phyloP scores from a whole-genome alignment of 1,140 invertebrate genomes.

The Holotrichia oblita region DNA sequence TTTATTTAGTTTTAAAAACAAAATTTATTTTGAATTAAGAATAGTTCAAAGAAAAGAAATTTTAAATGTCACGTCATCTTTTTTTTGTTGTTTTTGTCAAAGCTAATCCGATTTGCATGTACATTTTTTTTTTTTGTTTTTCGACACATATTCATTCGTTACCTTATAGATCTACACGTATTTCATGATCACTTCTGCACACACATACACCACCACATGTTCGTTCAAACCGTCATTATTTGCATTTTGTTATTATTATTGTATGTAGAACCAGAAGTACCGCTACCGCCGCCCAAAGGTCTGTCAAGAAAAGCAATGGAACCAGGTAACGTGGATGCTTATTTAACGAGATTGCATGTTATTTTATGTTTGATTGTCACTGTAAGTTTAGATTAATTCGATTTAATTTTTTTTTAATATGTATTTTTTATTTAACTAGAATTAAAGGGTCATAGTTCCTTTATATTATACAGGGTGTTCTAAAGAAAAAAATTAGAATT shows the following conservation, averaged over 20 bases:
- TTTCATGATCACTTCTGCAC: too few relatives aligned
- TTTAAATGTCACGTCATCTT: too few relatives aligned
- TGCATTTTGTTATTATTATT: constrained; percentile 5
- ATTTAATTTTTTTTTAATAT: not conserved
- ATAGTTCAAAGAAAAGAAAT: too few relatives aligned
- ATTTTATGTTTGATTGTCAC: too few relatives aligned
- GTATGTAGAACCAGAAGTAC: constrained; percentile 6
- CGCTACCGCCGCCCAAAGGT: constrained; percentile 8
- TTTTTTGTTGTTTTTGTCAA: too few relatives aligned
- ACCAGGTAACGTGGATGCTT: constrained; percentile 5
- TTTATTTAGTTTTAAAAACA: too few relatives aligned
- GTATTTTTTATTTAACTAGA: not conserved
- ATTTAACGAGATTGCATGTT: not conserved
- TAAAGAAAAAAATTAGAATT: not conserved
- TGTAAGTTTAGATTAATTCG: not conserved
- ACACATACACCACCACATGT: not conserved
- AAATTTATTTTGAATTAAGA: too few relatives aligned
- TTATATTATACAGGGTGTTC: not conserved
- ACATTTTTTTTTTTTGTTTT: too few relatives aligned
- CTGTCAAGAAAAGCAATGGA: not conserved
- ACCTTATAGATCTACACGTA: too few relatives aligned
- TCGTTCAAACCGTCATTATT: not conserved
- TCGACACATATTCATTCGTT: too few relatives aligned
- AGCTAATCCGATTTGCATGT: too few relatives aligned
- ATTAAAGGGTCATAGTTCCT: not conserved